Evolutionary conservation across 2,113 vertebrate genomes (phyloP), one percentile per base, ranked within the genome.

Genomic region (Cryptotis parvus): DNA sequence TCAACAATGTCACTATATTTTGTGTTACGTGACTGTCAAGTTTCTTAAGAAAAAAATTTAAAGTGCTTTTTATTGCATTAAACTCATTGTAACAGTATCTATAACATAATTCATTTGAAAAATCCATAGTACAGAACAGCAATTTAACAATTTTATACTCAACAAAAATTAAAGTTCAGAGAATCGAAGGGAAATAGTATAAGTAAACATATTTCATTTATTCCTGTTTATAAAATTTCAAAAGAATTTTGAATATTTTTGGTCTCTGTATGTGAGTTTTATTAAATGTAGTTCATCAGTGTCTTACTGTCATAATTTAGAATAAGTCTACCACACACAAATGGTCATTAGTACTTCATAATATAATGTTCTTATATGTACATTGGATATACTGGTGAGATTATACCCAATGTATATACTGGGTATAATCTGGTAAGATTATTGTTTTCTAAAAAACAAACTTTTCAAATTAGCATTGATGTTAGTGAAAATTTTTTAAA

Each of bases 401-500:
- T 65, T 37, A 69, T 75, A n/a, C 66, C 31, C 65, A 58, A 37
- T 14, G 2, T 74, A 24, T n/a, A 84, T 65, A 82, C 76, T 68
- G 45, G 6, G n/a, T n/a, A n/a, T n/a, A n/a, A n/a, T n/a, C n/a
- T 43, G 45, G 6, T 70, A 0, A 14, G 29, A 52, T 65, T 37
- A 69, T 75, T 31, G 2, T 85, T 85, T 77, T 4, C 58, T 70
- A 20, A 94, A 81, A 93, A 82, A 55, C 33, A 9, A 84, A 18
- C 15, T 84, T 93, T 68, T 63, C 49, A 74, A 92, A 75, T 80
- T 70, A 93, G 20, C 6, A 84, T 79, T 80, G 20, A 79, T 43
- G 16, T 83, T n/a, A 80, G 31, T 77, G 87, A 79, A 76, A 94
- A 90, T 91, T 49, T 75, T 91, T 33, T 20, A 33, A 90, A 84